Evolutionary conservation across 2,113 vertebrate species (phyloP), one percentile per base, ranked within the genome.

Genomic region (Gopherus flavomarginatus): DNA sequence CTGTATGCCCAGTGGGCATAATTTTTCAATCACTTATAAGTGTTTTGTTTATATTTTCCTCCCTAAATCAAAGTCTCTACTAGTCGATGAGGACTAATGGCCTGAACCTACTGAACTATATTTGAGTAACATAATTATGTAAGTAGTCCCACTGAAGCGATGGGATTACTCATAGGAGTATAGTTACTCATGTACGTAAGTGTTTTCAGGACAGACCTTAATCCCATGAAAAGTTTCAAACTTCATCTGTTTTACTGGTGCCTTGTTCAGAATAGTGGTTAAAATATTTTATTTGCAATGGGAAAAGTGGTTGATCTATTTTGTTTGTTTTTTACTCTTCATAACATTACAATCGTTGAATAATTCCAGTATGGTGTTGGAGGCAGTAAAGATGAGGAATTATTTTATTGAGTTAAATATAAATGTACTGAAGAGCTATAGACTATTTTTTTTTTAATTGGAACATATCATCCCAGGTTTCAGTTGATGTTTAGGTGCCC

Each of bases 1-100:
- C 11, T 5, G 79, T 59, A 2, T 0, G 57, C 0, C 4, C 88
- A 29, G 1, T 35, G 13, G 26, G 1, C 26, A 56, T 56, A 29
- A 83, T 56, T 92, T 87, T 90, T 44, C 0, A 84, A 13, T 72
- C 62, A 87, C 27, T 81, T 87, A 26, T 5, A 62, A 52, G 12
- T n/a, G 9, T 72, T 72, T n/a, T 38, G 19, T 72, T 72, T n/a
- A 69, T 69, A 69, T 69, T 69, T n/a, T 35, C 65, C 31, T 72
- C n/a, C 65, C 8, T 69, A 69, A 69, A 69, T 38, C 35, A 21
- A 38, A 72, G 35, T 38, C n/a, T 72, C 65, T 72, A 35, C 9
- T n/a, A 4, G 9, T 69, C 35, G 10, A 17, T 69, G 62, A n/a
- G 16, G 17, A n/a, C 62, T 69, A 69, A 69, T 16, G 35, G 16